Evolutionary conservation across 2,888 invertebrate genomes (phyloP).

Genomic region (Lithophane leautieri): DNA sequence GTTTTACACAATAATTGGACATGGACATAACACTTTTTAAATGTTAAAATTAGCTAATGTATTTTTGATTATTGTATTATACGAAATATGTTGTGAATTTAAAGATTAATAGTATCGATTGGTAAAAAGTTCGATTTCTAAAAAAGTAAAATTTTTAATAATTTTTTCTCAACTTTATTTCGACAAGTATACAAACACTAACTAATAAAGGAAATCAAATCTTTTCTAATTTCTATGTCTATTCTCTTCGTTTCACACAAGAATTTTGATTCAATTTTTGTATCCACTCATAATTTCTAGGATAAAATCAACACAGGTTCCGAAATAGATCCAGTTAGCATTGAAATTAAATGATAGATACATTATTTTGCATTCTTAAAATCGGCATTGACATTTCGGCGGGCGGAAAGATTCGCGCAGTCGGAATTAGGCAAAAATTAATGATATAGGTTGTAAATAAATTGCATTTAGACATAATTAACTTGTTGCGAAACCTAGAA

Average conservation of each 20-base stretch:
- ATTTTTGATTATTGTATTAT: no score
- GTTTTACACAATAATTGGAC: slow-evolving; percentile 34
- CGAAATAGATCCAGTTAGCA: slow-evolving; percentile 37
- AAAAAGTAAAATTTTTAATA: no score
- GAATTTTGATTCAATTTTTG: not conserved
- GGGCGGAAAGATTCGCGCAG: slow-evolving; percentile 30
- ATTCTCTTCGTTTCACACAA: not conserved
- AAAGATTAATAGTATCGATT: no score
- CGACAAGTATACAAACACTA: no score
- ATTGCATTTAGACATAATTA: slow-evolving; percentile 32
- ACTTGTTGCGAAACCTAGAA: slow-evolving; percentile 73
- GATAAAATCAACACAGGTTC: not conserved
- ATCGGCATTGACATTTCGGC: slow-evolving; percentile 72
- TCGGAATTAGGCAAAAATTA: slow-evolving; percentile 37
- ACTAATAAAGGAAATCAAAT: no score
- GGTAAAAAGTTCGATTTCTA: not conserved
- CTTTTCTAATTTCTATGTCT: not conserved
- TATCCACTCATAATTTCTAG: not conserved
- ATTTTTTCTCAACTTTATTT: not conserved
- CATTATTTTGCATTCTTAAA: slow-evolving; percentile 51
- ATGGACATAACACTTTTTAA: not conserved
- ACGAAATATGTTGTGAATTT: not conserved
- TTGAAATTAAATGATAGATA: slow-evolving; percentile 45
- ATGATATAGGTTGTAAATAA: slow-evolving; percentile 19
- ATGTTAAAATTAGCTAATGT: not conserved